Evolutionary conservation across 2,797 vertebrate species (phyloP), one percentile per base, ranked within the genome.

Genomic region (Dromococcyx pavoninus): DNA sequence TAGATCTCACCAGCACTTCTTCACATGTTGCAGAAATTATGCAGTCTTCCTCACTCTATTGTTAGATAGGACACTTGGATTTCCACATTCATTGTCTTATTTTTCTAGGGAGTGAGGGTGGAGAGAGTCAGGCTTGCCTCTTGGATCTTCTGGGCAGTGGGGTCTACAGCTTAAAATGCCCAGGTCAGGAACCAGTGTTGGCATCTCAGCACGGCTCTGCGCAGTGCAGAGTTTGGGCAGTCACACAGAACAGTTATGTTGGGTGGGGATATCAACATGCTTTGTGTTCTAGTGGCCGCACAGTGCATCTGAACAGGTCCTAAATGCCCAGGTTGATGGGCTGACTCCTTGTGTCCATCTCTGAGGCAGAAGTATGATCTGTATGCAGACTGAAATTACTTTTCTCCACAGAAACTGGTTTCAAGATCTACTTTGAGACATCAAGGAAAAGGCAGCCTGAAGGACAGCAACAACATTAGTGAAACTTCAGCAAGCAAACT

Each of bases 371-470:
- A 56, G 23, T 56, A 54, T 9, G 11, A 10, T 88, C 91, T 79
- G 53, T 79, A 0, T 71, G 35, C 28, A 58, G 39, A 22, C 28
- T 82, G 54, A 80, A 50, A 15, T 76, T 91, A 2, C 58, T 95
- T 69, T 65, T 65, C 24, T 84, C 46, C 51, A 12, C 94, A 98
- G 98, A 98, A 98, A 66, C 77, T 98, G 8, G 91, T 97, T 91
- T 98, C 97, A 11, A 97, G 95, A 83, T 97, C 97, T 2, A 97
- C 97, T 1, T 87, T 98, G 69, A 97, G 96, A 71, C 95, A 97
- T 32, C 97, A 98, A 81, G 96, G 97, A 24, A 98, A 97, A 92
- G 96, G 97, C 44, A 96, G 88, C 69, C n/a, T 53, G 83, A 98
- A 96, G 88, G 97, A 98, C 23, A 91, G 95, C 69, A 97, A 96